Conservation (phyloP, 2,888 invertebrate species). For the Theodoxus fluviatilis region DNA sequence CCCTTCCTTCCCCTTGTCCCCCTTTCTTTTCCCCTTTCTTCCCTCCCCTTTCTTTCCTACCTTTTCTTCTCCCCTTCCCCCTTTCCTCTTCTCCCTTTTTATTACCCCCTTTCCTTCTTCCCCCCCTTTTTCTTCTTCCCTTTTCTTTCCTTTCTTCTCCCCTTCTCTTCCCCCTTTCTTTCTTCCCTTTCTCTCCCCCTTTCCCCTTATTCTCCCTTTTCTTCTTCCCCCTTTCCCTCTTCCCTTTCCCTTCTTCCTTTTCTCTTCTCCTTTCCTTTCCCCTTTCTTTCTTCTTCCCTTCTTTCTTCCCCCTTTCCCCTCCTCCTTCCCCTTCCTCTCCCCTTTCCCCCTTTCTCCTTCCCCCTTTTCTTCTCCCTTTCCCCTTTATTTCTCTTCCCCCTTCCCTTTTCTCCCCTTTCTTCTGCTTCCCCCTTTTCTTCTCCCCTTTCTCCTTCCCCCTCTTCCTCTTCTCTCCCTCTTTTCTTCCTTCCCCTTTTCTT, state of each 20-base stretch:
- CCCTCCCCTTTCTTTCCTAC: conserved; percentile 19
- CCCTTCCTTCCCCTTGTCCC: background rate
- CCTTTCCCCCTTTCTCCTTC: too few species aligned
- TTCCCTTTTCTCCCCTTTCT: too few species aligned
- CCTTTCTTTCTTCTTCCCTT: background rate
- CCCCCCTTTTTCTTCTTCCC: too few species aligned
- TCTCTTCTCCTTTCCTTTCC: background rate
- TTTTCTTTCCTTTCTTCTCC: too few species aligned
- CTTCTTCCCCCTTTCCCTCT: background rate
- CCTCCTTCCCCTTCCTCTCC: too few species aligned
- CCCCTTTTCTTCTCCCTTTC: too few species aligned
- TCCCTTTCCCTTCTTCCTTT: background rate
- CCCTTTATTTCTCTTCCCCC: too few species aligned
- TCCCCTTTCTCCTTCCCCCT: too few species aligned
- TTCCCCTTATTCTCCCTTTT: background rate
- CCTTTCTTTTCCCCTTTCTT: conserved; percentile 17
- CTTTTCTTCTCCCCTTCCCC: background rate
- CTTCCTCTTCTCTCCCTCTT: too few species aligned
- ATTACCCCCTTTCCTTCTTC: background rate
- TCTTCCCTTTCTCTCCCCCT: background rate
- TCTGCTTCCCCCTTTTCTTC: too few species aligned
- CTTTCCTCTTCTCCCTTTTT: background rate
- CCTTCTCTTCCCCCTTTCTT: background rate
- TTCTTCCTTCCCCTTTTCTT: too few species aligned
- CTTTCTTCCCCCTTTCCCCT: too few species aligned